phyloP scores from a whole-genome alignment of 2,888 invertebrate species.

The Phortica magna region DNA sequence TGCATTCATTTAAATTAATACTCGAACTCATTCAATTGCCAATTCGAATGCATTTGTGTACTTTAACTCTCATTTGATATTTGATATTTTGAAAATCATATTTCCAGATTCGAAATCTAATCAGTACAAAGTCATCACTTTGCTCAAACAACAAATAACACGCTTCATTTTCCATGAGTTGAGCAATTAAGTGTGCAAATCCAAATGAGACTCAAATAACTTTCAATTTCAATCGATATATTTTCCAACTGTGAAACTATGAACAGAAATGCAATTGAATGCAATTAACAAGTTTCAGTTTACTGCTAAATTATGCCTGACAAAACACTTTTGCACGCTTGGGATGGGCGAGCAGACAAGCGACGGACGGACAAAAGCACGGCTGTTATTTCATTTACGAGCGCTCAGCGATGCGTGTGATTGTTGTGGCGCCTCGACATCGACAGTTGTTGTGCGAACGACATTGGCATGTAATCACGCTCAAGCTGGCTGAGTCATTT shows the following conservation, averaged over 20 bases:
- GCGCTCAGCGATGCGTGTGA: not conserved
- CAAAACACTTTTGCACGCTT: not conserved
- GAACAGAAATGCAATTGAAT: not conserved
- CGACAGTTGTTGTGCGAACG: not conserved
- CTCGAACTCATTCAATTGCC: too few species aligned
- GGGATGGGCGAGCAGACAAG: too few species aligned
- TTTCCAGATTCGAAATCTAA: too few species aligned
- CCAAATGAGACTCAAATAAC: not conserved
- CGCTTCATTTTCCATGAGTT: not conserved
- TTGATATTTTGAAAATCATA: too few species aligned
- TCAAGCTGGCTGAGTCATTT: not conserved
- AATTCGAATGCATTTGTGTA: too few species aligned
- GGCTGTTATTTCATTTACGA: not conserved
- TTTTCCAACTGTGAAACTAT: not conserved
- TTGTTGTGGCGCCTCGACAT: not conserved
- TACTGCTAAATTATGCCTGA: not conserved
- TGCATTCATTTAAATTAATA: too few species aligned
- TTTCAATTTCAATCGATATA: not conserved
- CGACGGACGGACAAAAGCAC: not conserved
- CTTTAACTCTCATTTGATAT: too few species aligned
- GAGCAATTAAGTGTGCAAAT: not conserved
- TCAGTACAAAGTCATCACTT: not conserved
- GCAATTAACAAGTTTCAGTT: not conserved
- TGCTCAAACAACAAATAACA: not conserved
- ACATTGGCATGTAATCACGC: not conserved